Evolutionary conservation across 2,888 invertebrate species (phyloP).

Genomic region (Lordiphosa andalusiaca): DNA sequence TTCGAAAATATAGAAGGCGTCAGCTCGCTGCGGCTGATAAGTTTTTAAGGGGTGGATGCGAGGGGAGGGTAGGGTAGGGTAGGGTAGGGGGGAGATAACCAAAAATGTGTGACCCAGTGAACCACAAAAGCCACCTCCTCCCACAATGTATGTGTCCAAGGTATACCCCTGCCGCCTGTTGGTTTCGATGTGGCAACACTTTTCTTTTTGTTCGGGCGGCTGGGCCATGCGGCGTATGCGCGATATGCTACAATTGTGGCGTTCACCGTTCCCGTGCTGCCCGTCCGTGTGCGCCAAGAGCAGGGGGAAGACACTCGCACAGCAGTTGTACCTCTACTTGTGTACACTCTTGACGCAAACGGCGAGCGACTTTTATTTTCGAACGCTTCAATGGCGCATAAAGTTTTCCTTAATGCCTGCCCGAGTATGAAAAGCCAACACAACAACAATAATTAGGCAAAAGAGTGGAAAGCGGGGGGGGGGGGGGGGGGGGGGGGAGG

Average conservation of each 20-base stretch:
- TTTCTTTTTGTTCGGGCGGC: conserved; percentile 13
- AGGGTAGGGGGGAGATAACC: background rate
- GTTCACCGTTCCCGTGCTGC: conserved; percentile 12
- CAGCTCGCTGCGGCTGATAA: conserved; percentile 27
- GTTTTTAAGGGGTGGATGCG: conserved; percentile 20
- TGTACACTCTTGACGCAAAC: conserved; percentile 58
- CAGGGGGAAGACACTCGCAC: conserved; percentile 19
- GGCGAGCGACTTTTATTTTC: conserved; percentile 67
- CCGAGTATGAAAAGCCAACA: conserved; percentile 62
- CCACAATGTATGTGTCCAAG: too few relatives aligned
- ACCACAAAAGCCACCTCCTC: too few relatives aligned
- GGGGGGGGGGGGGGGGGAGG: too few relatives aligned
- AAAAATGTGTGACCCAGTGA: too few relatives aligned
- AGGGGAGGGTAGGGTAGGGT: too few relatives aligned
- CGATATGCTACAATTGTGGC: conserved; percentile 59
- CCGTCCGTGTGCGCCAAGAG: conserved; percentile 33
- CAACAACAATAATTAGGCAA: conserved; percentile 73
- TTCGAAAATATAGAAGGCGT: conserved; percentile 50
- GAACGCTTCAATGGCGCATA: conserved; percentile 74
- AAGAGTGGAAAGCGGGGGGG: conserved; percentile 23
- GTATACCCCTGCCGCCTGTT: background rate
- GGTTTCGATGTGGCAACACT: conserved; percentile 42
- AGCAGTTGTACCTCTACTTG: conserved; percentile 20
- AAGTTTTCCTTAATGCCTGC: conserved; percentile 73
- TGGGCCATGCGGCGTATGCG: conserved; percentile 56